Percentiles rank a stretch among this genome's conserved stretches.
phyloP scores from a whole-genome alignment of 2,888 invertebrate genomes.

The Anodontia alba region DNA sequence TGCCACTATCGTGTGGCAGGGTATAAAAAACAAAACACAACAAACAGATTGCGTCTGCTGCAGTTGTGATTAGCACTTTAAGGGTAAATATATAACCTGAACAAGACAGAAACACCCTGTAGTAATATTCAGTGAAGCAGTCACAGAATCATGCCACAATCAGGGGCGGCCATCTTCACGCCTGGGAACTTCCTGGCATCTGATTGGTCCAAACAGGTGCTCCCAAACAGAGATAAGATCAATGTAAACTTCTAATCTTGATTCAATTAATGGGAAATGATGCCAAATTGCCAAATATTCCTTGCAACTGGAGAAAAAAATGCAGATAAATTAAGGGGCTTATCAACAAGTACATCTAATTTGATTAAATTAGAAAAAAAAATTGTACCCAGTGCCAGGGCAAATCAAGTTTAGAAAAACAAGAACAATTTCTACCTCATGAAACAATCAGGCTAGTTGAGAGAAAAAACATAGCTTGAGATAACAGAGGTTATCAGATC shows the following conservation, averaged over 20 bases:
- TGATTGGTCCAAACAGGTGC: constrained; percentile 58
- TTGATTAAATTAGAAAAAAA: constrained; percentile 13
- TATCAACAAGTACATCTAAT: background rate
- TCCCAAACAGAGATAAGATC: background rate
- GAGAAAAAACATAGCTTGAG: too few species aligned
- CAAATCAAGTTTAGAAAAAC: background rate
- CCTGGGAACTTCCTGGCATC: constrained; percentile 38
- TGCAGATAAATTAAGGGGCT: background rate
- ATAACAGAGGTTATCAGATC: too few species aligned
- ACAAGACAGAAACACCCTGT: background rate
- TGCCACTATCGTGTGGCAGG: too few species aligned
- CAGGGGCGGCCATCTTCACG: constrained; percentile 58
- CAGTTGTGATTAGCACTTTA: too few species aligned
- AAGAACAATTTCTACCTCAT: too few species aligned
- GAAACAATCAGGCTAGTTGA: too few species aligned
- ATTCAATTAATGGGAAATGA: background rate
- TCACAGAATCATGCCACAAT: constrained; percentile 27
- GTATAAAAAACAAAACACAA: too few species aligned
- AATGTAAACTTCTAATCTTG: background rate
- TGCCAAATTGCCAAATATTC: background rate
- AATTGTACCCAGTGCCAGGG: background rate
- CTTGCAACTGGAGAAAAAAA: background rate
- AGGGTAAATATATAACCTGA: too few species aligned
- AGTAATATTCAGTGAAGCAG: background rate
- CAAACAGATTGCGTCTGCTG: too few species aligned